Conservation (phyloP, 1,140 invertebrate species). For the Bombyx mandarina region DNA sequence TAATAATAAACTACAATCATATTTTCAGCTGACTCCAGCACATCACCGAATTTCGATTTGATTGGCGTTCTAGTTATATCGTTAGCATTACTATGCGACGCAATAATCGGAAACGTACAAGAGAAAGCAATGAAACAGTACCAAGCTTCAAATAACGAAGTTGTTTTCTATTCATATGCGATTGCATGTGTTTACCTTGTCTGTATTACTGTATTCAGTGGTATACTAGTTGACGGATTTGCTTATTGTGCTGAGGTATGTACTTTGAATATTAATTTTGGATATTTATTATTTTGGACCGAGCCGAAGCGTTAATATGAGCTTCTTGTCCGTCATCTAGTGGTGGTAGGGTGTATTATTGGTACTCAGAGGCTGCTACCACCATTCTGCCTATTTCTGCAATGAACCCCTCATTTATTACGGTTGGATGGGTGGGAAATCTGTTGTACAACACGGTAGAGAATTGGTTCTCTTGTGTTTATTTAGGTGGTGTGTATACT, state of each 20-base stretch:
- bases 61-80: constrained; percentile 90
- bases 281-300: no score
- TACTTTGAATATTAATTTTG: neutral
- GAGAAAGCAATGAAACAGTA: constrained; percentile 93
- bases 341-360: no score
- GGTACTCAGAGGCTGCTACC: no score
- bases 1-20: neutral
- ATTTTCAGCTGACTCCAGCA: constrained; percentile 86
- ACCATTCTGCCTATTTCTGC: no score
- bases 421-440: no score
- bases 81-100: constrained; percentile 91
- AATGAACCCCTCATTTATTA: no score
- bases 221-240: constrained; percentile 82
- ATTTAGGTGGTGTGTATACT: no score
- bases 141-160: constrained; percentile 88
- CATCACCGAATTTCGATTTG: constrained; percentile 90
- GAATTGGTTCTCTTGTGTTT: no score
- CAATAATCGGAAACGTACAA: constrained; percentile 95
- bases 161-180: constrained; percentile 94
- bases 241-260: constrained; percentile 84
- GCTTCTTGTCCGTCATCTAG: no score
- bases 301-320: no score
- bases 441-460: no score
- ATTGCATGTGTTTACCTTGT: constrained; percentile 91
- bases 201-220: constrained; percentile 80